These are phyloP conservation scores for Platerodrilus igneus DNA, from an alignment of 2,888 invertebrate species.

Conservation along the genomic window DNA sequence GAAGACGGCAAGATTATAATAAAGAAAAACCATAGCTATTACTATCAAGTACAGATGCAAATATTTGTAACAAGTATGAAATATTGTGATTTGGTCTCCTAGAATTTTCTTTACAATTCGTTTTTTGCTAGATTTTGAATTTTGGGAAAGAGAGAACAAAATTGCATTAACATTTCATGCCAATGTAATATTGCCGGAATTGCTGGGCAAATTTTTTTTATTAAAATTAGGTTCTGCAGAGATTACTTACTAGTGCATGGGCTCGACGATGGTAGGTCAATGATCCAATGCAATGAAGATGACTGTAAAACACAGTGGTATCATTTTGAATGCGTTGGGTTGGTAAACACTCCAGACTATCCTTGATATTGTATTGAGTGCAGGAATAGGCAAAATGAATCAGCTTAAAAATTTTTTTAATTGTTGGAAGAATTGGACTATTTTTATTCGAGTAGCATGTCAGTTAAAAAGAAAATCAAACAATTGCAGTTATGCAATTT, in stretches of 20 bases:
- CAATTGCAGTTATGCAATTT: no score
- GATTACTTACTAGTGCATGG: not conserved
- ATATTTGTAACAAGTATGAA: not conserved
- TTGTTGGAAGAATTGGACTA: no score
- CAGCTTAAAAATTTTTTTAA: not conserved
- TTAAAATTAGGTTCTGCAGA: no score
- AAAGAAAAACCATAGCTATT: not conserved
- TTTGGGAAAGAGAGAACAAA: no score
- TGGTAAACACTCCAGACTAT: not conserved
- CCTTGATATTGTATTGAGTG: no score
- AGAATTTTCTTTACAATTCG: no score
- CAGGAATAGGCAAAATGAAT: not conserved
- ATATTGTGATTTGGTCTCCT: slow-evolving; percentile 9
- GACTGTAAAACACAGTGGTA: slow-evolving; percentile 2
- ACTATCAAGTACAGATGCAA: slow-evolving; percentile 9
- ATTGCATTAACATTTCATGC: no score
- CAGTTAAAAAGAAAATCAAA: no score
- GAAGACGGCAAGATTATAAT: not conserved
- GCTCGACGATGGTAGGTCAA: slow-evolving; percentile 2
- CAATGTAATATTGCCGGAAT: no score
- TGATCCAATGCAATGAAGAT: slow-evolving; percentile 1
- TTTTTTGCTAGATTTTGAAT: no score
- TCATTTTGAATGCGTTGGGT: not conserved
- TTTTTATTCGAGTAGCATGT: no score
- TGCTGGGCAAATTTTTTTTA: no score